phyloP scores from a whole-genome alignment of 2,888 invertebrate species.

The Vandiemenella viatica region DNA sequence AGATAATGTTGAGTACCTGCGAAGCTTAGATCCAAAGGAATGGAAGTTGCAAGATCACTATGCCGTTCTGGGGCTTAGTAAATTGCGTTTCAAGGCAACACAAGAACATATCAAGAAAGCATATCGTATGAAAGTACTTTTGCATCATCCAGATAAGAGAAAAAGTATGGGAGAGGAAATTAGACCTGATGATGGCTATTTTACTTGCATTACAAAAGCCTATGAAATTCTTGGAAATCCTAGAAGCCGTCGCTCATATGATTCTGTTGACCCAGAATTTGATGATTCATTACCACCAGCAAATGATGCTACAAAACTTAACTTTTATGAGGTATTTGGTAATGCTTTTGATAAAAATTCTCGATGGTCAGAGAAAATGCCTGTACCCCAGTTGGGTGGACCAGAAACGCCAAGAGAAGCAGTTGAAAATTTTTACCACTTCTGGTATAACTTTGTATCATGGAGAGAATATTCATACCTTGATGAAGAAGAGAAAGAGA shows the following conservation, averaged over 20 bases:
- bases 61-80: conserved; percentile 79
- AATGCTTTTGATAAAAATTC: conserved; percentile 56
- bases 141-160: conserved; percentile 97
- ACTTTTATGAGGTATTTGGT: conserved; percentile 48
- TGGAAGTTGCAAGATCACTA: conserved; percentile 98
- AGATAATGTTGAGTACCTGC: conserved; percentile 67
- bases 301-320: conserved; percentile 53
- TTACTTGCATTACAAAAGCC: conserved; percentile 95
- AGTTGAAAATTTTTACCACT: conserved; percentile 89
- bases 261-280: conserved; percentile 91
- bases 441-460: conserved; percentile 97
- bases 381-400: conserved; percentile 70
- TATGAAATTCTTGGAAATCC: conserved; percentile 80
- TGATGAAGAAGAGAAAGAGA: conserved; percentile 97
- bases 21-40: conserved; percentile 83
- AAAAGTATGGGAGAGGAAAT: conserved; percentile 80
- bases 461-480: conserved; percentile 98
- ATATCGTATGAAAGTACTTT: conserved; percentile 71
- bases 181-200: conserved; percentile 86
- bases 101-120: conserved; percentile 89
- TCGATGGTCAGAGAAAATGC: conserved; percentile 80
- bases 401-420: conserved; percentile 61
- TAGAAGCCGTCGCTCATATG: conserved; percentile 73
- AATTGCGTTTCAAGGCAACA: conserved; percentile 67
- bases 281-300: conserved; percentile 73